phyloP scores from a whole-genome alignment of 2,888 invertebrate species.

The Helobdella robusta region DNA sequence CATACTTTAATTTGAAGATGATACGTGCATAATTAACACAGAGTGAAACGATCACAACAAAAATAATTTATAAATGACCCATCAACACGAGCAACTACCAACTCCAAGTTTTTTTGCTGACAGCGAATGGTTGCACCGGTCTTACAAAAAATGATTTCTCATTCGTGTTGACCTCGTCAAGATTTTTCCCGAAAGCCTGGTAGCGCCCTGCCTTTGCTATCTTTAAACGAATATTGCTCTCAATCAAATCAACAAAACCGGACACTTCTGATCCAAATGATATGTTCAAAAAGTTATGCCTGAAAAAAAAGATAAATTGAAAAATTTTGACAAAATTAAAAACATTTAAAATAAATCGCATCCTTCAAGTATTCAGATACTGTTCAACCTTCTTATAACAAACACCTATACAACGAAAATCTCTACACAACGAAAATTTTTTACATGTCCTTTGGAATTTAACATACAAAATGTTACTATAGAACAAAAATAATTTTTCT shows the following conservation, averaged over 20 bases:
- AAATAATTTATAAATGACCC: background rate
- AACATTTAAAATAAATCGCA: background rate
- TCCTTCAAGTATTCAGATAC: background rate
- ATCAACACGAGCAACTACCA: conserved; percentile 23
- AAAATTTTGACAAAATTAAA: background rate
- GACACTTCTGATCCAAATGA: conserved; percentile 41
- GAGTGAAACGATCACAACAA: too few species aligned
- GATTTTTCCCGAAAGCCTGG: conserved; percentile 29
- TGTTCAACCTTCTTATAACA: too few species aligned
- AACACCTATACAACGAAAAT: too few species aligned
- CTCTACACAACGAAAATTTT: too few species aligned
- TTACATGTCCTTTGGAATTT: too few species aligned
- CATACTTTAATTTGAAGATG: too few species aligned
- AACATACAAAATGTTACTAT: too few species aligned
- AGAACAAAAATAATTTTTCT: too few species aligned
- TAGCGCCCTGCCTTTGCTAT: conserved; percentile 33
- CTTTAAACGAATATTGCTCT: conserved; percentile 36
- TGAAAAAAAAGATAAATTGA: conserved; percentile 29
- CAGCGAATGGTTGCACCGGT: conserved; percentile 33
- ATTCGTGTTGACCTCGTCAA: conserved; percentile 19
- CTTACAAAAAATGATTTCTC: conserved; percentile 30
- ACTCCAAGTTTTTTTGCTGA: conserved; percentile 35
- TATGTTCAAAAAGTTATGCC: conserved; percentile 42
- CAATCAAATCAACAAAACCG: conserved; percentile 40
- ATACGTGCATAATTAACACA: too few species aligned